Base-by-base conservation (phyloP, 2,888 invertebrate genomes). In the Drosophila hamatofila region DNA sequence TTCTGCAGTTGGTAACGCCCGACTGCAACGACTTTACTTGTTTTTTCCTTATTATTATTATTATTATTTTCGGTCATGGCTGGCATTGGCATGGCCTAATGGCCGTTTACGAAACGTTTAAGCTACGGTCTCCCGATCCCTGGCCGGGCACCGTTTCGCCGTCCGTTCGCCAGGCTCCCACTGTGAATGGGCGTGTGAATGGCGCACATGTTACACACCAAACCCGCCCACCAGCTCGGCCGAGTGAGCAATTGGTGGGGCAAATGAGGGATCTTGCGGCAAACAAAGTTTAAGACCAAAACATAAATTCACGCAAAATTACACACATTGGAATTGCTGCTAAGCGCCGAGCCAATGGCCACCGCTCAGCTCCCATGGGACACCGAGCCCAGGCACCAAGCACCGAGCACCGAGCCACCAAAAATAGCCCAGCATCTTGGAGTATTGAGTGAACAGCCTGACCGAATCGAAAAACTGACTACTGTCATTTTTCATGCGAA, bases 301-400 rank as follows among this genome's bases (percentile, higher is more conserved):
- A 65, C 88, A 85, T 85, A 89, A 85, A 85, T 85, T 89, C 69
- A 89, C 89, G 88, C 89, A 87, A 89, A 85, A 89, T 85, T 81
- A 87, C 87, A 87, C 87, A 87, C 83, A 88, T 83, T 65, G 71
- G 72, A 72, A 81, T 79, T 87, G 87, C 68, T 75, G 72, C 64
- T 78, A 79, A 70, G 76, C 78, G 69, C 33, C 55, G 35, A 64
- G 58, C 79, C 79, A 79, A 75, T 66, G 82, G 76, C 73, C 73
- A 48, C 37, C 67, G 67, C 64, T 52, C 37, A 48, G 30, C 42
- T 56, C 59, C 78, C 74, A 42, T 21, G 60, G 74, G 75, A 27
- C 49, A 27, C n/a, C 51, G 21, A 1, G 27, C 48, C 33, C 11
- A 2, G 27, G 27, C 48, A 18, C 5, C 30, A 51, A 14, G 5